Percentiles rank a stretch among this genome's conserved stretches.
Evolutionary conservation across 1,140 invertebrate genomes (phyloP).

Genomic region (Anastatus disparis): DNA sequence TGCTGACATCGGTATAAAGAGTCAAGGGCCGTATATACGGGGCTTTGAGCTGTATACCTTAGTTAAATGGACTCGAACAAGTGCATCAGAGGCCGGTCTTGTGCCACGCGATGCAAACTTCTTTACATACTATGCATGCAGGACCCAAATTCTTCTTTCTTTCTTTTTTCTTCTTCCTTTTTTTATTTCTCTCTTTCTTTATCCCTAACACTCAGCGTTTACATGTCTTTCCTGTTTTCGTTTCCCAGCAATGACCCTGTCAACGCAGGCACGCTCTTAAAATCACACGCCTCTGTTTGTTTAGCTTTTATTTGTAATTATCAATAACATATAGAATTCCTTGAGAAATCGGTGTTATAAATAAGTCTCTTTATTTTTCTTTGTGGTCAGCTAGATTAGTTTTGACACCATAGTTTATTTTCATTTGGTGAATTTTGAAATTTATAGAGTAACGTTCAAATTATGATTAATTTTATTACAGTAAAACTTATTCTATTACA

Average conservation of each 20-base stretch:
- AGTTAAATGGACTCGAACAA: constrained; percentile 50
- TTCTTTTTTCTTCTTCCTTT: neutral
- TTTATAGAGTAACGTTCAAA: too few relatives aligned
- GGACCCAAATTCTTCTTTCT: constrained; percentile 21
- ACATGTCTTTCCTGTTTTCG: neutral
- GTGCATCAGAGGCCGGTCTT: constrained; percentile 42
- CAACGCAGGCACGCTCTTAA: neutral
- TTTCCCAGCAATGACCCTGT: constrained; percentile 17
- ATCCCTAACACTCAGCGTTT: too few relatives aligned
- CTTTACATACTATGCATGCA: constrained; percentile 1
- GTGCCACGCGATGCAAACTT: neutral
- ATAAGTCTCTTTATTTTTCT: too few relatives aligned
- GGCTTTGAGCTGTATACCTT: too few relatives aligned
- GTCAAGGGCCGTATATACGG: constrained; percentile 9
- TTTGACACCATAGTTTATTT: too few relatives aligned
- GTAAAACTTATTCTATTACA: too few relatives aligned
- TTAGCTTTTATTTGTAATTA: constrained; percentile 8
- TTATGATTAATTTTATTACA: too few relatives aligned
- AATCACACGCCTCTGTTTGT: neutral
- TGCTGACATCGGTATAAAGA: too few relatives aligned
- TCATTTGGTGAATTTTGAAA: too few relatives aligned
- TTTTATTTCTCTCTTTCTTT: neutral
- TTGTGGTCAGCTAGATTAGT: neutral
- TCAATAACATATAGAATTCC: neutral
- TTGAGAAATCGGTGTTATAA: neutral